Evolutionary conservation across 2,113 vertebrate genomes (phyloP).

Genomic region (Poicephalus meyeri): DNA sequence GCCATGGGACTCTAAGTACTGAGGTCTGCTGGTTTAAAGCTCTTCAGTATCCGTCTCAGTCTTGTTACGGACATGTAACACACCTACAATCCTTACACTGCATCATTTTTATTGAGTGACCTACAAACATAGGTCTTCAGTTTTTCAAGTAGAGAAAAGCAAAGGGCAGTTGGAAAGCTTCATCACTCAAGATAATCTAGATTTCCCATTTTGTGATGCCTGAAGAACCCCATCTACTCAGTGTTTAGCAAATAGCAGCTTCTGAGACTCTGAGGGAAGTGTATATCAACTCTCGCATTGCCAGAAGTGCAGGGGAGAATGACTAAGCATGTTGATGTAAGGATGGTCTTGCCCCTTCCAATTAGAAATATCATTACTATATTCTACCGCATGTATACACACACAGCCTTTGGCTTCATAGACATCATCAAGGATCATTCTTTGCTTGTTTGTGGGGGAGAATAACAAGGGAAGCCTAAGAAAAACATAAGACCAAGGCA

Average conservation of each 20-base stretch:
- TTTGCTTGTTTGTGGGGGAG: background rate
- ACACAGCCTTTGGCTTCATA: background rate
- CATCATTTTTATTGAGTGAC: background rate
- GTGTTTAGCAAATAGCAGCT: background rate
- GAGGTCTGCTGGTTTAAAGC: background rate
- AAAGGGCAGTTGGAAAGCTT: background rate
- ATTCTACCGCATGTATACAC: background rate
- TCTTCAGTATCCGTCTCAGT: background rate
- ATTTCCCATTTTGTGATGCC: background rate
- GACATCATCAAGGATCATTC: background rate
- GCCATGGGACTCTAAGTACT: background rate
- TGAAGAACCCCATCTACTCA: background rate
- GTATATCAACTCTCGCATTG: background rate
- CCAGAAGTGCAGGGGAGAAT: background rate
- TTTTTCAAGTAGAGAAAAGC: background rate
- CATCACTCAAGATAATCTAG: background rate
- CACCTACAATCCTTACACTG: background rate
- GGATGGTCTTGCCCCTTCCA: background rate
- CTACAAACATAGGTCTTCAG: background rate
- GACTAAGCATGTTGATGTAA: background rate
- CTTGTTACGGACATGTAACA: background rate
- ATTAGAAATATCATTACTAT: background rate
- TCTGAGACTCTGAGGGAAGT: background rate
- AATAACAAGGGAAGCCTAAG: background rate
- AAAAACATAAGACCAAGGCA: background rate